phyloP scores from a whole-genome alignment of 2,888 invertebrate genomes.

The Timandra comae region DNA sequence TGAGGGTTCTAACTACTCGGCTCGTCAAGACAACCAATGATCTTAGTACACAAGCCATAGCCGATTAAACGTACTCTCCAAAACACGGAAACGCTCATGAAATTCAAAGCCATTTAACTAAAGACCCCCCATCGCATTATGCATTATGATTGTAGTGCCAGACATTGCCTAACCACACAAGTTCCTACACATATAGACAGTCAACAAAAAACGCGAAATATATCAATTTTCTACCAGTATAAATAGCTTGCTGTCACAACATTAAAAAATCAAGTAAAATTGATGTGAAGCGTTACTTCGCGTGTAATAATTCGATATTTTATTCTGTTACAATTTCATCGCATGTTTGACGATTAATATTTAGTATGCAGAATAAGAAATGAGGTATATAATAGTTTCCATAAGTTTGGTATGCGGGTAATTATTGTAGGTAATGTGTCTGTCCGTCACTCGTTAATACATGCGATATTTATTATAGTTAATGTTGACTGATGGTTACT shows the following conservation, averaged over 20 bases:
- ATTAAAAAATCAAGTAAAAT: constrained; percentile 34
- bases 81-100: too few relatives aligned
- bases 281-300: constrained; percentile 56
- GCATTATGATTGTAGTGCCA: too few relatives aligned
- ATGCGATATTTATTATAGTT: constrained; percentile 44
- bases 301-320: constrained; percentile 62
- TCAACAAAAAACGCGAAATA: too few relatives aligned
- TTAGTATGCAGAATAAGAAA: constrained; percentile 63
- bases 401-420: constrained; percentile 50
- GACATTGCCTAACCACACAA: too few relatives aligned
- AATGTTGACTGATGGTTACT: constrained; percentile 29
- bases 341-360: constrained; percentile 53
- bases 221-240: constrained; percentile 19
- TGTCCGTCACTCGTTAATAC: constrained; percentile 38
- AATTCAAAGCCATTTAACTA: too few relatives aligned
- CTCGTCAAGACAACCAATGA: too few relatives aligned
- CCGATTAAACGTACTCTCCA: too few relatives aligned
- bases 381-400: constrained; percentile 56
- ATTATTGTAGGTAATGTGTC: constrained; percentile 40
- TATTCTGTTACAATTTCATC: constrained; percentile 51
- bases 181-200: too few relatives aligned
- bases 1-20: too few relatives aligned
- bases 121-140: too few relatives aligned
- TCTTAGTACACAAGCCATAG: too few relatives aligned
- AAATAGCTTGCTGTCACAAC: too few relatives aligned